Evolutionary conservation across 2,888 invertebrate genomes (phyloP).

Genomic region (Netelia inedita): DNA sequence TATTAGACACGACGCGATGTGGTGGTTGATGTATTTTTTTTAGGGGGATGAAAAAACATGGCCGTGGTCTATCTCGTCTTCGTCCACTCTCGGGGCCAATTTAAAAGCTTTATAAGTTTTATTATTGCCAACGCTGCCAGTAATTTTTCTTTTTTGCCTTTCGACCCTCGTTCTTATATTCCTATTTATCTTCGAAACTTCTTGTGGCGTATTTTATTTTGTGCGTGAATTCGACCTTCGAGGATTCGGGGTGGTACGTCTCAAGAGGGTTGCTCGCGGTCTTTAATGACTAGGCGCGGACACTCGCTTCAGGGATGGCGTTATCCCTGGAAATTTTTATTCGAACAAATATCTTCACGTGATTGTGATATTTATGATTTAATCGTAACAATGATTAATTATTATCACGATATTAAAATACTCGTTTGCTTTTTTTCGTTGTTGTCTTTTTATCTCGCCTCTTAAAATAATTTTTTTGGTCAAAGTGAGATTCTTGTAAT

Average conservation of each 20-base stretch:
- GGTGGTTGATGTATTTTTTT: slow-evolving; percentile 62
- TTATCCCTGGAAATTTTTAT: no score
- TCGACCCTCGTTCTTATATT: slow-evolving; percentile 2
- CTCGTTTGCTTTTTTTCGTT: no score
- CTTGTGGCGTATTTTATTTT: slow-evolving; percentile 17
- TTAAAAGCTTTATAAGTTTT: slow-evolving; percentile 59
- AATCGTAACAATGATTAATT: no score
- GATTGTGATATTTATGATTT: no score
- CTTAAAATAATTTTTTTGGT: background rate
- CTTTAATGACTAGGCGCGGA: background rate
- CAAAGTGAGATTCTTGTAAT: background rate
- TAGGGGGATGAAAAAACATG: slow-evolving; percentile 64
- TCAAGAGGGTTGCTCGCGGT: background rate
- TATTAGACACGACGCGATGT: slow-evolving; percentile 11
- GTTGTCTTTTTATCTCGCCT: no score
- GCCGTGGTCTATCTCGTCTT: slow-evolving; percentile 51
- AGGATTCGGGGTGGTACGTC: background rate
- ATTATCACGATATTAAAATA: no score
- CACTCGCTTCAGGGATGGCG: no score
- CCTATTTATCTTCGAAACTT: slow-evolving; percentile 48
- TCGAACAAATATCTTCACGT: no score
- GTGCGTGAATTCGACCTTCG: background rate
- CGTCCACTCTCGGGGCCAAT: slow-evolving; percentile 61
- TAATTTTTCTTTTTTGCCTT: slow-evolving; percentile 20
- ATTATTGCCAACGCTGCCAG: slow-evolving; percentile 44